Conservation (phyloP, 2,888 invertebrate species). For the Catocala sponsa region DNA sequence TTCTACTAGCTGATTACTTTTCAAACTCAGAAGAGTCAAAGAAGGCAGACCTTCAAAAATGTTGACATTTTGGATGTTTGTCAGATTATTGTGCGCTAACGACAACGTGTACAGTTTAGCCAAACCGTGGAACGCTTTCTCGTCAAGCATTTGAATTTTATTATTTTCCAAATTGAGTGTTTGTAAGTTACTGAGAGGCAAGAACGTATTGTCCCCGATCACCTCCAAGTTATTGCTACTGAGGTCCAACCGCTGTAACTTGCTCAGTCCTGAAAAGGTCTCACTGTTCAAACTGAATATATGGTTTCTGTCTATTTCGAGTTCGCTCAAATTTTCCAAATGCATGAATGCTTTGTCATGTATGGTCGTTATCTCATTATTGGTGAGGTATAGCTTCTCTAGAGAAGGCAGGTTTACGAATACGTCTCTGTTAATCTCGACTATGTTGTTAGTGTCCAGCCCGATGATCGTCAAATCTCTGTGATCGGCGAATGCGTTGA, state of each 20-base stretch:
- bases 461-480: constrained; percentile 89
- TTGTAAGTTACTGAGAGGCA: constrained; percentile 67
- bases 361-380: constrained; percentile 94
- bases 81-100: constrained; percentile 72
- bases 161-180: constrained; percentile 75
- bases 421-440: constrained; percentile 91
- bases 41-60: constrained; percentile 68
- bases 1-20: constrained; percentile 70
- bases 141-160: constrained; percentile 82
- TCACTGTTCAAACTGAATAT: constrained; percentile 92
- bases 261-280: constrained; percentile 91
- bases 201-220: constrained; percentile 93
- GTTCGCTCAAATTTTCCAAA: constrained; percentile 90
- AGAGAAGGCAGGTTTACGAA: constrained; percentile 91
- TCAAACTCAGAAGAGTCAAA: constrained; percentile 69
- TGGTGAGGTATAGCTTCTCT: constrained; percentile 92
- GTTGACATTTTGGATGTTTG: constrained; percentile 67
- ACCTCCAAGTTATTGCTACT: constrained; percentile 92
- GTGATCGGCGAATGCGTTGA: constrained; percentile 91
- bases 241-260: constrained; percentile 91
- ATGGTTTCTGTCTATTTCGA: constrained; percentile 93
- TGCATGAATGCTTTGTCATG: constrained; percentile 95
- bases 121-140: constrained; percentile 78
- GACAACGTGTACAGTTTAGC: constrained; percentile 66
- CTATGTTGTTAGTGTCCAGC: constrained; percentile 91